Percentiles rank a stretch among this genome's conserved stretches.
Evolutionary conservation across 2,888 invertebrate species (phyloP).

Genomic region (Drosophila hamatofila): DNA sequence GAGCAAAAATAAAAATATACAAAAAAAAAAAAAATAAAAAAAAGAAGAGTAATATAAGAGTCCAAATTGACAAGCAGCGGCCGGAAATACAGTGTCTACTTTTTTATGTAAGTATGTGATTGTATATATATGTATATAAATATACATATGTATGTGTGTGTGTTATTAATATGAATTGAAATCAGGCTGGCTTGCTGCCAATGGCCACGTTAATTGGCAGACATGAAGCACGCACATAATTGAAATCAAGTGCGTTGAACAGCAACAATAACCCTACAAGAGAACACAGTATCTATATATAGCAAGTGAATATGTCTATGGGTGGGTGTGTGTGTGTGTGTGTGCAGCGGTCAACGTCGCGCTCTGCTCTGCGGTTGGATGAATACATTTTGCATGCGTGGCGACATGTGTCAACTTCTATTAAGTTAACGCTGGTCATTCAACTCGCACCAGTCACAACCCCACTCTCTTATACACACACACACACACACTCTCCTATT

Average conservation of each 20-base stretch:
- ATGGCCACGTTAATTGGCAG: conserved; percentile 68
- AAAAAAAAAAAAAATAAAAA: not conserved
- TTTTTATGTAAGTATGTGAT: conserved; percentile 2
- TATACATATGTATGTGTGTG: conserved; percentile 15
- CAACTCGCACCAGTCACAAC: conserved; percentile 52
- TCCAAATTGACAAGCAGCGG: conserved; percentile 68
- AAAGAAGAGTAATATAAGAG: conserved; percentile 18
- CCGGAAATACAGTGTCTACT: conserved; percentile 58
- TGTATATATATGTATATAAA: not conserved
- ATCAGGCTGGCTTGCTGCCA: conserved; percentile 43
- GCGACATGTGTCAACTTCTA: conserved; percentile 82
- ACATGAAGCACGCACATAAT: conserved; percentile 44
- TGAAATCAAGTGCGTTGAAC: conserved; percentile 65
- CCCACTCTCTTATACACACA: not conserved
- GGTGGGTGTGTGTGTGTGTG: not conserved
- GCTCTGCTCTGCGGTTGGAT: conserved; percentile 70
- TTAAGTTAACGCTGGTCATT: conserved; percentile 80
- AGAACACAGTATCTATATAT: not conserved
- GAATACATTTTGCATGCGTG: conserved; percentile 82
- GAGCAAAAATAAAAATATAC: not conserved
- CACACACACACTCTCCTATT: not conserved
- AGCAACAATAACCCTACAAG: conserved; percentile 44
- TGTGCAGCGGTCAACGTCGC: conserved; percentile 41
- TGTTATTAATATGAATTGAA: conserved; percentile 59
- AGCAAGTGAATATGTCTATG: not conserved